Evolutionary conservation across 1,140 invertebrate species (phyloP).

Genomic region (Harpegnathos saltator): DNA sequence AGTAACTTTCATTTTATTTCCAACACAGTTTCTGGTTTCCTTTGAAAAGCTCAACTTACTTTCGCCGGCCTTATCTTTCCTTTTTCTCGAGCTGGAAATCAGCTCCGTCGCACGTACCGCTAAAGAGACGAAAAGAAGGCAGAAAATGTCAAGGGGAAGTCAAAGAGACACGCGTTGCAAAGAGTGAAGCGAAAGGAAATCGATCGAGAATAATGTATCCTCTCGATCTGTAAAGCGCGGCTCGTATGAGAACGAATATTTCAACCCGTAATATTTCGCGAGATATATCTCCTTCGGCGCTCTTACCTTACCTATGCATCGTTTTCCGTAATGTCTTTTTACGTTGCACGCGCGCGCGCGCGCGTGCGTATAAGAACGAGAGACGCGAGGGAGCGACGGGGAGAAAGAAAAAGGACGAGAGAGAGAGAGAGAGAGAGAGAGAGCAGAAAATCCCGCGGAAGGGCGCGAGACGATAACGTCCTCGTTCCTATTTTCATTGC

Average conservation of each 20-base stretch:
- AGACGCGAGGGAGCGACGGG: not conserved
- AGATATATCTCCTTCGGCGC: slow-evolving; percentile 48
- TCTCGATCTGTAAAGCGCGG: slow-evolving; percentile 49
- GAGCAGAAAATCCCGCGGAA: not conserved
- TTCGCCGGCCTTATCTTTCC: slow-evolving; percentile 47
- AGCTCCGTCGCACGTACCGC: slow-evolving; percentile 55
- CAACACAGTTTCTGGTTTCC: slow-evolving; percentile 63
- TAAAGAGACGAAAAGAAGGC: slow-evolving; percentile 57
- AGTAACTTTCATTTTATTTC: slow-evolving; percentile 61
- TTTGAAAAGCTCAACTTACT: slow-evolving; percentile 62
- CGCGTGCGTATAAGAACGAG: not conserved
- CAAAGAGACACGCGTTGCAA: slow-evolving; percentile 57
- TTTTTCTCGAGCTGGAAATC: slow-evolving; percentile 51
- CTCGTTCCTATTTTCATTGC: slow-evolving; percentile 14
- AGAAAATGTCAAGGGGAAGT: slow-evolving; percentile 61
- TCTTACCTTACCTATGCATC: slow-evolving; percentile 44
- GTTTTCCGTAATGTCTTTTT: slow-evolving; percentile 55
- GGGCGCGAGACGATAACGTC: not conserved
- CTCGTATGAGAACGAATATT: slow-evolving; percentile 57
- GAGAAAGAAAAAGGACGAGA: not conserved
- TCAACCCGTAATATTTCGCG: slow-evolving; percentile 56
- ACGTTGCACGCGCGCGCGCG: slow-evolving; percentile 8
- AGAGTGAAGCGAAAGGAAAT: slow-evolving; percentile 55
- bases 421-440: not conserved
- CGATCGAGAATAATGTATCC: slow-evolving; percentile 60